Evolutionary conservation across 2,797 vertebrate genomes (phyloP), one percentile per base, ranked within the genome.

Genomic region (Sciurus vulgaris): DNA sequence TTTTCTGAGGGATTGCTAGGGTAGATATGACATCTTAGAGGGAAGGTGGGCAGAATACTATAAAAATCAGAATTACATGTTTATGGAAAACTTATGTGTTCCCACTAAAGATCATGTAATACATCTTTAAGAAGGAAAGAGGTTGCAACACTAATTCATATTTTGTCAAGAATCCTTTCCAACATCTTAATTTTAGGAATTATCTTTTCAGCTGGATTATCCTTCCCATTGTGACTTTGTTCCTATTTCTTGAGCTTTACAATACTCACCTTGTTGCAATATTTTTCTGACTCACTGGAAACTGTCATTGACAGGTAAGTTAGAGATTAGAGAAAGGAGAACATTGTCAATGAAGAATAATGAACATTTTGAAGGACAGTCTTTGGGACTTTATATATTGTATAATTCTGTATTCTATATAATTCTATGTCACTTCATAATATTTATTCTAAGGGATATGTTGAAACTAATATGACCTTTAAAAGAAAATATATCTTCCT

Each of bases 101-200:
- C 8, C 35, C 35, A 84, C 9, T 79, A 79, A 89, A 93, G 35
- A 81, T 33, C 20, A 56, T 33, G 47, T 0, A 20, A 47, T 61
- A 9, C 7, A 69, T 65, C 63, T 90, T 89, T 73, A 72, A 87
- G 51, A 85, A 92, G 54, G 28, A 92, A 63, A 93, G 30, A 74
- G 7, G 5, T 44, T 96, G 76, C 38, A 61, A 63, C 41, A 94
- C 18, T 86, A 82, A 73, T 44, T 93, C 67, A 10, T 24, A 89
- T 96, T 95, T 95, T 86, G 56, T 49, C 49, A 79, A 93, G 70
- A 94, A 79, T 33, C 54, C 69, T 85, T 94, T 73, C 70, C 78
- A 54, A 93, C 20, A 73, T 41, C n/a, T 24, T 92, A 89, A 74
- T 74, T 88, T 73, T 89, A 70, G 18, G 24, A 30, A 41, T 81